Evolutionary conservation across 35 echinoderm and acorn worm genomes (phyloP).

Genomic region (Heliocidaris erythrogramma): DNA sequence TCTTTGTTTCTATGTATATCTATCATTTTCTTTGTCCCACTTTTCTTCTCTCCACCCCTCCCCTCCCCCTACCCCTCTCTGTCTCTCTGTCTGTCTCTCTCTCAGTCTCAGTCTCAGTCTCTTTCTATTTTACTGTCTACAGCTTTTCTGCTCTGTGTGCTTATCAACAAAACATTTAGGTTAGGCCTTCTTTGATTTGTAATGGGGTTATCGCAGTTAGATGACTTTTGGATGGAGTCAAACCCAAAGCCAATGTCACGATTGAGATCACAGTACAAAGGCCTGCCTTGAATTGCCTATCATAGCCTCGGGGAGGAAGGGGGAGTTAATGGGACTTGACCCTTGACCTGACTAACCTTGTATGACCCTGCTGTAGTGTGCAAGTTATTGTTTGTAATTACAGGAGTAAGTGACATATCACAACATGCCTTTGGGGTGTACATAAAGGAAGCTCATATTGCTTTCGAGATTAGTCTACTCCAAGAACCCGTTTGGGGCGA

Average conservation of each 20-base stretch:
- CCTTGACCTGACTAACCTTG: background rate
- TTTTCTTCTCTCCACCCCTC: no score
- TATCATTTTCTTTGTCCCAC: no score
- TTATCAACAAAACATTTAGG: conserved; percentile 18
- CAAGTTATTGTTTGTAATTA: conserved; percentile 41
- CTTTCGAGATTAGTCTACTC: background rate
- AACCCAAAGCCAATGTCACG: background rate
- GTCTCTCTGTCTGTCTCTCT: no score
- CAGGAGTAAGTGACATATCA: conserved; percentile 36
- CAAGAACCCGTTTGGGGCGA: background rate
- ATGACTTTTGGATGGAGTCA: background rate
- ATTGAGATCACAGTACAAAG: conserved; percentile 4
- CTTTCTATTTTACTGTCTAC: background rate
- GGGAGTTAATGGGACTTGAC: conserved; percentile 24
- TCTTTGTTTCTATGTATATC: no score
- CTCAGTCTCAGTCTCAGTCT: background rate
- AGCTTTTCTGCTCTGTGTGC: background rate
- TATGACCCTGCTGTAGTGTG: conserved; percentile 5
- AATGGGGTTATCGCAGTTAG: background rate
- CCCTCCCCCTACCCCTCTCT: no score
- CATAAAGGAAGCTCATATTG: background rate
- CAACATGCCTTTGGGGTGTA: conserved; percentile 25
- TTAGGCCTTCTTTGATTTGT: background rate
- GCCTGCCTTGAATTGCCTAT: background rate
- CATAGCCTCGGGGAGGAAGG: background rate